Base-by-base conservation (phyloP, 2,888 invertebrate genomes). In the Thumatha senex region DNA sequence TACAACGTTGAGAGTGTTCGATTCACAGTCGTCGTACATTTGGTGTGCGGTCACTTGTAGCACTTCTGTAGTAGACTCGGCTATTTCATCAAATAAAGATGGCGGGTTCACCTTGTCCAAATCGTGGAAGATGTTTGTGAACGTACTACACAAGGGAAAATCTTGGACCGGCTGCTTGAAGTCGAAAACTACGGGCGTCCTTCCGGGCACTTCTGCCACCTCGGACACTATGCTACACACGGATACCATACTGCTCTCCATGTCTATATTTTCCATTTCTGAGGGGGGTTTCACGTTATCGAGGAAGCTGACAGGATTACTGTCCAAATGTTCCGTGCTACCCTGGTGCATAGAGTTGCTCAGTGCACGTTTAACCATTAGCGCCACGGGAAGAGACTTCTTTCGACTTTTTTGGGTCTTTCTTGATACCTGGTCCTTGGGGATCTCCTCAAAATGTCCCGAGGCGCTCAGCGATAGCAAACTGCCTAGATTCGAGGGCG, bases 261-360 rank as follows among this genome's bases (percentile, higher is more conserved):
- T 93, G 67, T 97, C 97, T 5, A 95, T 80, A 66, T 94, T 92
- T 51, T 96, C 96, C 94, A 97, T 95, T 58, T 95, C 93, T 0
- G 96, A 96, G 0, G 97, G 97, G 2, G 97, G 97, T 75, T 96
- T 96, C 2, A 97, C 94, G 58, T 95, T 95, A 31, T 97, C 97
- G 30, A 97, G 83, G 73, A 96, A 96, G 66, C 94, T 94, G 30
- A 84, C 74, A 0, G 91, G 89, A 42, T 82, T 92, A 56, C 92
- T 93, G 67, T 94, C 94, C 13, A 95, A 72, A 67, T 93, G 93
- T 71, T 96, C 96, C 0, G 95, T 90, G 47, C 93, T 93, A 9
- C 92, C 92, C 47, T 92, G 84, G 41, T 88, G 80, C 67, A 84
- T 78, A 0, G 89, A 92, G 58, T 94, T 93, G 34, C 92, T 94